A percentile compares a stretch with the other conserved stretches of the same genome.
Evolutionary conservation across 2,797 vertebrate species (phyloP).

Genomic region (Bradypodion ventrale): DNA sequence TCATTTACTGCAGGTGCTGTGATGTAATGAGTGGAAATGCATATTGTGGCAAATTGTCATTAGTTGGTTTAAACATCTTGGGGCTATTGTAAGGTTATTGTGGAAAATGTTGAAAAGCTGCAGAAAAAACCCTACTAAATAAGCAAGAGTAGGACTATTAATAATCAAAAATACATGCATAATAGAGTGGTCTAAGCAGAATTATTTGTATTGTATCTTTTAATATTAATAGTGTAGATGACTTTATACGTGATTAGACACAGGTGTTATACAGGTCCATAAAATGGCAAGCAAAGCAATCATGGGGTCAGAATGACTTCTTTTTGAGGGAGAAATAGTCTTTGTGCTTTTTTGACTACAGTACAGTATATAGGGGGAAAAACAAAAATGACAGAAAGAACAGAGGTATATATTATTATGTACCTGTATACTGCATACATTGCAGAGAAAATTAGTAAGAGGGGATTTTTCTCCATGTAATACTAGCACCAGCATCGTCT

Average conservation of each 20-base stretch:
- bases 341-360: neutral
- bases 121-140: neutral
- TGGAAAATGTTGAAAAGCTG: slow-evolving; percentile 39
- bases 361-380: neutral
- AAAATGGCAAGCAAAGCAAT: neutral
- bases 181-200: neutral
- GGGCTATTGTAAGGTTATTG: slow-evolving; percentile 29
- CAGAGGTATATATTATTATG: neutral
- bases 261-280: neutral
- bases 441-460: neutral
- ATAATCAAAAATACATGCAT: slow-evolving; percentile 31
- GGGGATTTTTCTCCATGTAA: no score
- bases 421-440: neutral
- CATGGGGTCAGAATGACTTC: neutral
- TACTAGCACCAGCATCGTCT: no score
- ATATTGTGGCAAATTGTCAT: slow-evolving; percentile 2
- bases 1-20: neutral
- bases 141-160: slow-evolving; percentile 25
- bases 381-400: no score
- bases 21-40: slow-evolving; percentile 28
- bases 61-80: slow-evolving; percentile 47
- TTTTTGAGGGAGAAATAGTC: neutral
- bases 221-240: neutral
- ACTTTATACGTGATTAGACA: neutral
- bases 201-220: accelerated